A percentile compares a stretch with the other conserved stretches of the same genome.
phyloP scores from a whole-genome alignment of 2,797 vertebrate genomes.

The Neostethus bicornis region DNA sequence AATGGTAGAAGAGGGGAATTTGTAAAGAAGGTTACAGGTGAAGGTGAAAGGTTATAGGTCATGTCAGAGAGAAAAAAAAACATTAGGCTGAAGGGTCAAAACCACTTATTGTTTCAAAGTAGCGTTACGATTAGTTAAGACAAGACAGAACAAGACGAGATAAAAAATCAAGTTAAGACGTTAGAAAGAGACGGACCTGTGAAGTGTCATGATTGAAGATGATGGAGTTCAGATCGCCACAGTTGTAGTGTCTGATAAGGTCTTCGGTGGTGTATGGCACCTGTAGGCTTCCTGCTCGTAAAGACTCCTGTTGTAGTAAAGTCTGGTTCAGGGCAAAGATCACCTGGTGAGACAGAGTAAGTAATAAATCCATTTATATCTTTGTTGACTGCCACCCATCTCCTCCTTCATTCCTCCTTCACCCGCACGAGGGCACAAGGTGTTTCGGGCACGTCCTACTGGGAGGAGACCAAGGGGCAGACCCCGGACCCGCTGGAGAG shows the following conservation, averaged over 20 bases:
- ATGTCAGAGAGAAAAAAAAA: constrained; percentile 56
- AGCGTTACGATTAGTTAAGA: not conserved
- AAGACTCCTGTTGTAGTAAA: constrained; percentile 87
- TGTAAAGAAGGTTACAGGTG: constrained; percentile 36
- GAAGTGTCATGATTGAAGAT: constrained; percentile 89
- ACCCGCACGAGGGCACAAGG: too few relatives aligned
- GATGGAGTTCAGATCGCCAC: constrained; percentile 89
- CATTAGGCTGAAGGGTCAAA: constrained; percentile 46
- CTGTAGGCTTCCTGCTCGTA: constrained; percentile 84
- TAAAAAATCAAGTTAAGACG: not conserved
- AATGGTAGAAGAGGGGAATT: constrained; percentile 11
- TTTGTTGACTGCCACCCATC: not conserved
- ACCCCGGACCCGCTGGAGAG: too few relatives aligned
- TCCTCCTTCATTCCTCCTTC: too few relatives aligned
- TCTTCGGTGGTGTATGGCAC: constrained; percentile 87
- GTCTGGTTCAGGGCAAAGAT: constrained; percentile 93
- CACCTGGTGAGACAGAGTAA: constrained; percentile 75
- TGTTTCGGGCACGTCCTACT: too few relatives aligned
- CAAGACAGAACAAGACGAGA: constrained; percentile 2
- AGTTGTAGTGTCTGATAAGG: constrained; percentile 91
- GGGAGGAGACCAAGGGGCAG: too few relatives aligned
- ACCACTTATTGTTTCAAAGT: constrained; percentile 25
- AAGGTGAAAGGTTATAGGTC: constrained; percentile 48
- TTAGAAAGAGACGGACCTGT: constrained; percentile 75
- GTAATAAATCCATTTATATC: not conserved